Conservation (phyloP, 2,888 invertebrate species). For the Eustalomyia histrio region DNA sequence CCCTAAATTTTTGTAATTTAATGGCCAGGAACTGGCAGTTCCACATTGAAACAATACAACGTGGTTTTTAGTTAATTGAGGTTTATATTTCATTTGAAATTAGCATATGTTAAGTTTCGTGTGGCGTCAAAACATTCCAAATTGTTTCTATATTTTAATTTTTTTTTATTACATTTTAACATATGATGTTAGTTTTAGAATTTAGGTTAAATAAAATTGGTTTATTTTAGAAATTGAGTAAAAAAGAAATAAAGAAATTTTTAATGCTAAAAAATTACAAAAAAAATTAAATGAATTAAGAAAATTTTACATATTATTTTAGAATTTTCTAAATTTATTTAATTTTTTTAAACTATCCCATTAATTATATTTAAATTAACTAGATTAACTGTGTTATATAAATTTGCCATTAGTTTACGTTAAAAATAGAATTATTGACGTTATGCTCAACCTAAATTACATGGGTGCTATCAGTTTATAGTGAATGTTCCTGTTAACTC, state of each 20-base stretch:
- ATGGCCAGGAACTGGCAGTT: conserved; percentile 27
- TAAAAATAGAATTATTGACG: too few species aligned
- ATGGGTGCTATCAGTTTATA: too few species aligned
- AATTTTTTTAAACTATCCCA: too few species aligned
- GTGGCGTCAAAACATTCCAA: conserved; percentile 18
- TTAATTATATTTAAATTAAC: too few species aligned
- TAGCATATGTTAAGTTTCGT: conserved; percentile 32
- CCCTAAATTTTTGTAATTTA: conserved; percentile 3
- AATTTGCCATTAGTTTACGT: too few species aligned
- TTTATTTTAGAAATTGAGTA: background rate
- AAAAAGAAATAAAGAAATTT: background rate
- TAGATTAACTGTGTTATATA: too few species aligned
- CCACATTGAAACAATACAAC: background rate
- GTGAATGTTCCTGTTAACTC: too few species aligned
- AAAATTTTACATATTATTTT: too few species aligned
- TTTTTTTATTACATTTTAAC: conserved; percentile 27
- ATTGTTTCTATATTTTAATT: background rate
- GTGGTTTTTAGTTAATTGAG: conserved; percentile 25
- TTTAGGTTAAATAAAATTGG: background rate
- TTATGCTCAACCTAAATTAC: too few species aligned
- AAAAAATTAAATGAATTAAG: background rate
- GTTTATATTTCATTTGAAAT: conserved; percentile 34
- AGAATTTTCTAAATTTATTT: too few species aligned
- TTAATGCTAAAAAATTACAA: background rate
- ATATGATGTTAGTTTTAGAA: conserved; percentile 6